Evolutionary conservation across 2,888 invertebrate genomes (phyloP), one percentile per base, ranked within the genome.

Genomic region (Balanococcus diminutus): DNA sequence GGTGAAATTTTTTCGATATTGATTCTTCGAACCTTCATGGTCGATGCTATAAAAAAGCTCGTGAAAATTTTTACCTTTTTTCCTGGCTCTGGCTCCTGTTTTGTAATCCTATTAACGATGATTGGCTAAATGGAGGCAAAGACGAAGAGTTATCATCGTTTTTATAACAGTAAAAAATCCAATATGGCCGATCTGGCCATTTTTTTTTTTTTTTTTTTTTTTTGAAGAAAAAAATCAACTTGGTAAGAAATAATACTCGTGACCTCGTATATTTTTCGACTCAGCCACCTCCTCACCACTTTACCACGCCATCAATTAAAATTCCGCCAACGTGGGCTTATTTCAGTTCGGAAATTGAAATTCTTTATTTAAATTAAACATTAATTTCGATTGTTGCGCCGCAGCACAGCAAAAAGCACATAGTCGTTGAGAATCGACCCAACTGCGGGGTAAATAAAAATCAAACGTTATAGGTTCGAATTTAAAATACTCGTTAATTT

Each of bases 31-130:
- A 56, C 14, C 46, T 36, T 14, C 42, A 16, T n/a, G n/a, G 39
- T 56, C 5, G 19, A 42, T 14, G 42, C 16, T 42, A 56, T 56
- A 56, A 56, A 46, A 56, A 56, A 19, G 4, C 6, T 56, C 56
- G 19, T 56, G 56, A 56, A 56, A 42, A 42, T 42, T 36, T 36
- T 42, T 14, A 46, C 46, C n/a, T 4, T n/a, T 61, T 61, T 61
- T 61, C 8, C 8, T 11, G 9, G n/a, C n/a, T 4, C 16, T 46
- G n/a, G n/a, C n/a, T 56, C 14, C 14, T 8, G 22, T 25, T 1
- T 61, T 61, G 61, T 61, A 61, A 61, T 61, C 61, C 61, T 61
- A 61, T 61, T 61, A 61, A 25, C 61, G 61, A 25, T 61, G 61
- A 61, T 61, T 61, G 61, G 61, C 61, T 25, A 25, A 61, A 61